These are phyloP conservation scores for Tenebrio molitor DNA, from an alignment of 1,140 invertebrate genomes.

Conservation along the genomic window DNA sequence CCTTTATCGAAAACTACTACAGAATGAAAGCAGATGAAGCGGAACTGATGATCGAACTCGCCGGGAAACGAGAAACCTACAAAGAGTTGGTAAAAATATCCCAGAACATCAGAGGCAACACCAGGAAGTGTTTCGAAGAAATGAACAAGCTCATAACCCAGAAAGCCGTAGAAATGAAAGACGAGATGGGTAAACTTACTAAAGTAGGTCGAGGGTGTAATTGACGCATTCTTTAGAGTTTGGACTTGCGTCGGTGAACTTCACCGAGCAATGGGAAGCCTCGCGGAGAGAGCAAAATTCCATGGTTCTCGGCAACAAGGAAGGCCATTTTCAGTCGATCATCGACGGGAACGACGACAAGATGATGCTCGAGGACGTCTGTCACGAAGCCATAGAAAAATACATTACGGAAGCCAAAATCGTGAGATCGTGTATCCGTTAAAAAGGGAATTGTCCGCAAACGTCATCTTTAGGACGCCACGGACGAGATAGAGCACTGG, in stretches of 20 bases:
- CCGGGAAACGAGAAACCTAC: no score
- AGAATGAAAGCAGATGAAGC: no score
- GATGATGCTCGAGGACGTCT: not conserved
- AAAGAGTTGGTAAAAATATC: no score
- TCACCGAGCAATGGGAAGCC: not conserved
- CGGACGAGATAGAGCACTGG: not conserved
- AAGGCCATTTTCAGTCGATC: not conserved
- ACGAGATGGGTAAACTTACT: not conserved
- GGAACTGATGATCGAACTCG: no score
- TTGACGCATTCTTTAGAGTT: not conserved
- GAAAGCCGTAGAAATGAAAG: no score
- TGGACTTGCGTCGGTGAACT: not conserved
- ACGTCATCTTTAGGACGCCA: not conserved
- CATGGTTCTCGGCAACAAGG: not conserved
- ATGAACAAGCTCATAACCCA: no score
- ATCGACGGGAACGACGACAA: not conserved
- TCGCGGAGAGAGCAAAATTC: constrained; percentile 4
- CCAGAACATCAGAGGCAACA: no score
- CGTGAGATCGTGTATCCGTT: not conserved
- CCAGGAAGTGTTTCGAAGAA: no score
- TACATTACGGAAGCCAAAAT: not conserved
- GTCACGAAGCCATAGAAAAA: not conserved
- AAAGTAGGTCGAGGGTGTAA: not conserved
- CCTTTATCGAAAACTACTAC: no score
- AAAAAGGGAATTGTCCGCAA: not conserved